Conservation (phyloP, 2,797 vertebrate genomes). For the Malacoctenus gilli region DNA sequence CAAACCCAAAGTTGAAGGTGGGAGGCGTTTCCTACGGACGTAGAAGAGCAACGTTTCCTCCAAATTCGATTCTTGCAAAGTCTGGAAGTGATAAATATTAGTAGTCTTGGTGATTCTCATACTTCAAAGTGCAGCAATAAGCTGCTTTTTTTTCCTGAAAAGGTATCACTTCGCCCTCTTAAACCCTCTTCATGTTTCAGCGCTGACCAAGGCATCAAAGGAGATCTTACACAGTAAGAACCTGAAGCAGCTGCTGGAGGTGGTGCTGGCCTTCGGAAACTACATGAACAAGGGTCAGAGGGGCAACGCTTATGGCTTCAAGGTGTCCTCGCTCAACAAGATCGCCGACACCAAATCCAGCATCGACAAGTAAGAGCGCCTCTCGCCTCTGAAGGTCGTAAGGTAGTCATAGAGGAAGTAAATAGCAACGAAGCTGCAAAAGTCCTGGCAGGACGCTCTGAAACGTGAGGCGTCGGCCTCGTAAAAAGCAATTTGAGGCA, state of each 20-base stretch:
- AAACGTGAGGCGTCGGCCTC: constrained; percentile 3
- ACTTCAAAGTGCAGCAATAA: too few relatives aligned
- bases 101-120: too few relatives aligned
- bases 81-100: too few relatives aligned
- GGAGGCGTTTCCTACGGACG: constrained; percentile 12
- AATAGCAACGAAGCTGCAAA: constrained; percentile 3
- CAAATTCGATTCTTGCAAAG: too few relatives aligned
- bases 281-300: constrained; percentile 99
- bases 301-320: constrained; percentile 97
- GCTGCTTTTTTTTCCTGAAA: background rate
- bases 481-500: too few relatives aligned
- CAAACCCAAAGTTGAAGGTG: constrained; percentile 98
- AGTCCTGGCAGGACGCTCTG: constrained; percentile 28
- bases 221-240: constrained; percentile 90
- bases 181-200: constrained; percentile 67
- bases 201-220: constrained; percentile 89
- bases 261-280: constrained; percentile 98
- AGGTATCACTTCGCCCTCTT: background rate
- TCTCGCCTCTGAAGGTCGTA: background rate
- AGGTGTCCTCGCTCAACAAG: constrained; percentile 98
- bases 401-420: constrained; percentile 7
- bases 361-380: constrained; percentile 93
- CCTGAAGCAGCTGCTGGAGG: constrained; percentile 94
- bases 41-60: too few relatives aligned
- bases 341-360: constrained; percentile 98